These are phyloP conservation scores for Paramormyrops kingsleyae DNA, from an alignment of 2,113 vertebrate species.

Conservation along the genomic window DNA sequence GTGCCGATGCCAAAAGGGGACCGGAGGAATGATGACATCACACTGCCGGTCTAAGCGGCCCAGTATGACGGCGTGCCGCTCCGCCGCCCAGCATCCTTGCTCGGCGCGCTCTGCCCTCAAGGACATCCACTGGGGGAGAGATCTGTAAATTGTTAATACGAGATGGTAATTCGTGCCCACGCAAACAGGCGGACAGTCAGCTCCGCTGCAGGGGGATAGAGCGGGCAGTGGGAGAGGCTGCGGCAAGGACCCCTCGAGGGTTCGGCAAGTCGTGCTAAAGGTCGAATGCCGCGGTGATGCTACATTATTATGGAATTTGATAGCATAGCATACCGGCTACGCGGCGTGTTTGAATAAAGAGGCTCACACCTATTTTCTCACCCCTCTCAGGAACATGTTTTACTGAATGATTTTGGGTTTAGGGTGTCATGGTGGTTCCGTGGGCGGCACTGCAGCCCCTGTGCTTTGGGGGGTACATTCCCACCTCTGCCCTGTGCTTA, in stretches of 20 bases:
- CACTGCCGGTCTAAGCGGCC: neutral
- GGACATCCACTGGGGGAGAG: neutral
- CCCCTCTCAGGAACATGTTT: neutral
- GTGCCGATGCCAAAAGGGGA: neutral
- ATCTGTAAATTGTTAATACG: constrained; percentile 18
- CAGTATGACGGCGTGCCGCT: neutral
- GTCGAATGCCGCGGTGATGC: neutral
- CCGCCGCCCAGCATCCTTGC: neutral
- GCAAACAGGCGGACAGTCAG: neutral
- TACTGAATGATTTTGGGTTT: neutral
- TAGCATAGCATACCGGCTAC: neutral
- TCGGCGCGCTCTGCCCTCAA: neutral
- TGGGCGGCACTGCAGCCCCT: neutral
- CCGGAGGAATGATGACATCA: neutral
- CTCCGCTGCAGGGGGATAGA: neutral
- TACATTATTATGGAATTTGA: neutral
- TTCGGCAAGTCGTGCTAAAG: neutral
- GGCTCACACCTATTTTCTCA: neutral
- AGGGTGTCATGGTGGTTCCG: neutral
- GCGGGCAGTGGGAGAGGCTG: neutral
- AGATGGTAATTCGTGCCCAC: neutral
- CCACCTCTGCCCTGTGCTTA: neutral
- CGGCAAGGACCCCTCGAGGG: neutral
- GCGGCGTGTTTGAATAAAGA: neutral
- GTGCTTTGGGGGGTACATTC: neutral